phyloP scores from a whole-genome alignment of 2,888 invertebrate genomes.

The Raillietiella orientalis region DNA sequence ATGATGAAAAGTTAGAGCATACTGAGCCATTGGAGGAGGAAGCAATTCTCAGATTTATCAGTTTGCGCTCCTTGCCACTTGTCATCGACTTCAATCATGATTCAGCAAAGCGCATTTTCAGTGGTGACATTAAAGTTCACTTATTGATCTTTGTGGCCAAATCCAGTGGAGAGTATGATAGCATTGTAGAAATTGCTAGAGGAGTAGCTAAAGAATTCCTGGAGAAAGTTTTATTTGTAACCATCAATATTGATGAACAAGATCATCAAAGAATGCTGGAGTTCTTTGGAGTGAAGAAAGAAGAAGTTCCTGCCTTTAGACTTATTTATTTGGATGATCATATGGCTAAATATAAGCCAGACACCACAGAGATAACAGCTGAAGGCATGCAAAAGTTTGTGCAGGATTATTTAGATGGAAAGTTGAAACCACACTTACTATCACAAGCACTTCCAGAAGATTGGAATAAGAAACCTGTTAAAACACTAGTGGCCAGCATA shows the following conservation, averaged over 20 bases:
- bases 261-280: slow-evolving; percentile 92
- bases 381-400: slow-evolving; percentile 46
- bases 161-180: slow-evolving; percentile 36
- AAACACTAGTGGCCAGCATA: slow-evolving; percentile 70
- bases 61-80: slow-evolving; percentile 48
- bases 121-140: slow-evolving; percentile 89
- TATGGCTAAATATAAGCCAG: slow-evolving; percentile 91
- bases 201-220: slow-evolving; percentile 62
- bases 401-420: slow-evolving; percentile 57
- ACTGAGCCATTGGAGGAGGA: slow-evolving; percentile 26
- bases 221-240: slow-evolving; percentile 72
- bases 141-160: slow-evolving; percentile 79
- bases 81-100: slow-evolving; percentile 90
- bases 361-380: slow-evolving; percentile 28
- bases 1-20: slow-evolving; percentile 19
- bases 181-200: slow-evolving; percentile 36
- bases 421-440: slow-evolving; percentile 68
- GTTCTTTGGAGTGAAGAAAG: slow-evolving; percentile 79
- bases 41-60: slow-evolving; percentile 44
- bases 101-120: slow-evolving; percentile 91
- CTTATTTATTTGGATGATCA: slow-evolving; percentile 83
- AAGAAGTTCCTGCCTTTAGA: slow-evolving; percentile 36
- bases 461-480: slow-evolving; percentile 86
- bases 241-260: slow-evolving; percentile 73
- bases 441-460: slow-evolving; percentile 79